These are phyloP conservation scores for Mesocentrotus franciscanus DNA, from an alignment of 53 echinoderm and acorn worm species.

Conservation along the genomic window DNA sequence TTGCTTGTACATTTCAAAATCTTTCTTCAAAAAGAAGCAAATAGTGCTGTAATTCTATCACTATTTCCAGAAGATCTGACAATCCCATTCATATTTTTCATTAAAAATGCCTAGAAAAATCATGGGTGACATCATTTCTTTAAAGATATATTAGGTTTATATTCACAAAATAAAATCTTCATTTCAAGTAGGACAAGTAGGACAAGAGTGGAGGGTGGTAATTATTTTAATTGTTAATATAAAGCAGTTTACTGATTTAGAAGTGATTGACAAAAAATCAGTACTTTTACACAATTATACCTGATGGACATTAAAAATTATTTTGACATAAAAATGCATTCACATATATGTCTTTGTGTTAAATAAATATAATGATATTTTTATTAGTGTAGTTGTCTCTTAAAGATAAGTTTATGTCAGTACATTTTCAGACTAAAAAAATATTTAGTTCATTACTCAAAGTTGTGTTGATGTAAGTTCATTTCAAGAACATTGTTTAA, in stretches of 20 bases:
- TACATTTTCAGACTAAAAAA: not conserved
- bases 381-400: not conserved
- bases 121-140: not conserved
- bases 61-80: not conserved
- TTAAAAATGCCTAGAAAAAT: not conserved
- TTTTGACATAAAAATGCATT: too few relatives aligned
- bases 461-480: not conserved
- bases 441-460: not conserved
- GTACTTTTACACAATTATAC: too few relatives aligned
- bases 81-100: not conserved
- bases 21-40: too few relatives aligned
- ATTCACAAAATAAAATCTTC: not conserved
- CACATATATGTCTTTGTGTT: too few relatives aligned
- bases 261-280: too few relatives aligned
- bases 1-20: too few relatives aligned
- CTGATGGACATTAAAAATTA: too few relatives aligned
- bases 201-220: too few relatives aligned
- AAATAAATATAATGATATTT: not conserved
- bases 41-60: too few relatives aligned
- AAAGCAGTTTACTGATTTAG: too few relatives aligned
- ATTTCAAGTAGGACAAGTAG: not conserved
- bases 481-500: not conserved
- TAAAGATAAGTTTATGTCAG: not conserved
- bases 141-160: not conserved
- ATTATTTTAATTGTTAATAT: too few relatives aligned